Percentiles rank a stretch among this genome's conserved stretches.
Evolutionary conservation across 2,797 vertebrate species (phyloP).

Genomic region (Lagorchestes hirsutus): DNA sequence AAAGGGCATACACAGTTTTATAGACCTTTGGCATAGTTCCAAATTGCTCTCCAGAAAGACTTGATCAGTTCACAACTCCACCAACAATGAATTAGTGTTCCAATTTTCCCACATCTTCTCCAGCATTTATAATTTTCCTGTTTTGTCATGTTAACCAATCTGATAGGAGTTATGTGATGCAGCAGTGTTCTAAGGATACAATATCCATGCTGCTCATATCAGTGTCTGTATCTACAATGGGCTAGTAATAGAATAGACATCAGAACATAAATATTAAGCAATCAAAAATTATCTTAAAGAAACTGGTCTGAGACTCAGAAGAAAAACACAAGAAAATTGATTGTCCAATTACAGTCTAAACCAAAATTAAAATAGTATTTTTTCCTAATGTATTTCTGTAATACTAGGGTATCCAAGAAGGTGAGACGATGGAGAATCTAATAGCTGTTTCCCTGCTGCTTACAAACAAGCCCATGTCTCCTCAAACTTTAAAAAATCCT

Average conservation of each 20-base stretch:
- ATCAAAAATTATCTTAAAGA: neutral
- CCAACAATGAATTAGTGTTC: no score
- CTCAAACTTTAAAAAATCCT: neutral
- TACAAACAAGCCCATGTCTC: neutral
- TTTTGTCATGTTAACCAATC: no score
- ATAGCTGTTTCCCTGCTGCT: neutral
- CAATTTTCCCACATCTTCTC: no score
- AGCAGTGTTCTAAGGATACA: neutral
- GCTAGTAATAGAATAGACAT: neutral
- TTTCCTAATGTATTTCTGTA: neutral
- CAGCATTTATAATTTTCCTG: no score
- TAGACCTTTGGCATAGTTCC: no score
- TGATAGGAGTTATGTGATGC: no score
- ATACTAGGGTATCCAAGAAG: neutral
- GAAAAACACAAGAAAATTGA: neutral
- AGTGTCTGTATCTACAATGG: neutral
- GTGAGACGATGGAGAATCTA: neutral
- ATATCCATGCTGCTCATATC: neutral
- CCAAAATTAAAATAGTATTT: neutral
- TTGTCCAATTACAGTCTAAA: neutral
- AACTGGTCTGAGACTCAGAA: neutral
- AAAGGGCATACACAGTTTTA: no score
- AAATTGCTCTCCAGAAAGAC: no score
- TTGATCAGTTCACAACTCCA: no score
- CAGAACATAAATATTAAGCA: neutral